These are phyloP conservation scores for Hippasteria phrygiana DNA, from an alignment of 53 echinoderm and acorn worm genomes.

Conservation along the genomic window DNA sequence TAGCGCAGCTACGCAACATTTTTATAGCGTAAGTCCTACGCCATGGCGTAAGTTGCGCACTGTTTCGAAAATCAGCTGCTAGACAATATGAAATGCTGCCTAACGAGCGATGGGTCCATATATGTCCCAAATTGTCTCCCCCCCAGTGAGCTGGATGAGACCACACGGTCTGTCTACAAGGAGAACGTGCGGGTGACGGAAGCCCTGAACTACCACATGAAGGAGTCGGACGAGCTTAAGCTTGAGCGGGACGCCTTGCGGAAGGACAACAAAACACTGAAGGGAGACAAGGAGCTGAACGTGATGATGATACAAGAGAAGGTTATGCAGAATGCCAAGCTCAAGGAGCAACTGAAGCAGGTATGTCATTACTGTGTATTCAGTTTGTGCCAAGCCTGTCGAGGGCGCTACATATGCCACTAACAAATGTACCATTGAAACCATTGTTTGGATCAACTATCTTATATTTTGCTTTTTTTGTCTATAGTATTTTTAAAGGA, in stretches of 20 bases:
- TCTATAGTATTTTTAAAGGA: too few relatives aligned
- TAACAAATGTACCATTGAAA: too few relatives aligned
- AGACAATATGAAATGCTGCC: too few relatives aligned
- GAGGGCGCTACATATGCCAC: too few relatives aligned
- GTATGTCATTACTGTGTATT: constrained; percentile 45
- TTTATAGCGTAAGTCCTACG: too few relatives aligned
- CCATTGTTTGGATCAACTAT: too few relatives aligned
- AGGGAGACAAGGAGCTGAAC: constrained; percentile 88
- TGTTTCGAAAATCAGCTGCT: too few relatives aligned
- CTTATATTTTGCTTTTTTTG: too few relatives aligned
- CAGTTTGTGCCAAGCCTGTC: not conserved
- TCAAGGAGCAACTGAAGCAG: constrained; percentile 88
- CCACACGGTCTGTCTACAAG: constrained; percentile 98
- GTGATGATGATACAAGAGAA: constrained; percentile 94
- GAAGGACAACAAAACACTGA: constrained; percentile 80
- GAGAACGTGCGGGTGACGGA: constrained; percentile 96
- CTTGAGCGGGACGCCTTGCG: constrained; percentile 76
- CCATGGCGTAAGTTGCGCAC: too few relatives aligned
- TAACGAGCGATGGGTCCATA: too few relatives aligned
- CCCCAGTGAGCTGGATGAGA: constrained; percentile 91
- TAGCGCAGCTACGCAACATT: too few relatives aligned
- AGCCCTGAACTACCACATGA: constrained; percentile 95
- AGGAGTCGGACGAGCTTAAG: constrained; percentile 90
- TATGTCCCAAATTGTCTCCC: not conserved
- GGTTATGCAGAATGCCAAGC: constrained; percentile 83